Conservation (phyloP, 1,140 invertebrate genomes). For the Drosophila repleta region DNA sequence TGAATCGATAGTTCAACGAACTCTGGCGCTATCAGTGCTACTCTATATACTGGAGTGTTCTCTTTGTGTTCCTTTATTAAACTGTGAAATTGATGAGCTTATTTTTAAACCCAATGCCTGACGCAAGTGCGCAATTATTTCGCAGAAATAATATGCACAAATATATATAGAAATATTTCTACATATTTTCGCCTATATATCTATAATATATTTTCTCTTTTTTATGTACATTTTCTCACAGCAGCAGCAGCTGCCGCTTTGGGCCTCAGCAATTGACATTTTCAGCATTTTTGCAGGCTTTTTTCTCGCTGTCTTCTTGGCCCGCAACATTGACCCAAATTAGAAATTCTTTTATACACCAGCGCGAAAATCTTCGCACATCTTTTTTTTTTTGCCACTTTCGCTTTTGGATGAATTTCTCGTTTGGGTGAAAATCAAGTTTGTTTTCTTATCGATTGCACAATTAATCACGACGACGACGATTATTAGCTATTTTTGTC, state of each 20-base stretch:
- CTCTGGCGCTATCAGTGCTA: slow-evolving; percentile 34
- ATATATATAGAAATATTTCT: slow-evolving; percentile 26
- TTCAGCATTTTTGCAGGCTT: slow-evolving; percentile 36
- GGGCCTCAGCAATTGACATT: slow-evolving; percentile 50
- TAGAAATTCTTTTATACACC: slow-evolving; percentile 35
- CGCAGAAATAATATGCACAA: slow-evolving; percentile 32
- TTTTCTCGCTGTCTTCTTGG: not conserved
- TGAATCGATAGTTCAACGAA: slow-evolving; percentile 46
- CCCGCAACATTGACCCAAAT: slow-evolving; percentile 68
- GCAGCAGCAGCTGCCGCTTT: slow-evolving; percentile 43
- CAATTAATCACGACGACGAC: slow-evolving; percentile 67
- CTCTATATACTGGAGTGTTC: too few relatives aligned
- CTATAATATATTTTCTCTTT: slow-evolving; percentile 15
- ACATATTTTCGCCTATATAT: slow-evolving; percentile 13
- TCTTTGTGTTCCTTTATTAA: too few relatives aligned
- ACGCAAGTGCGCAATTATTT: slow-evolving; percentile 67
- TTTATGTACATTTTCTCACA: slow-evolving; percentile 25
- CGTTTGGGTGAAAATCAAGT: slow-evolving; percentile 48
- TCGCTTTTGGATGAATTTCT: slow-evolving; percentile 46
- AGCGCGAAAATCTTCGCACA: slow-evolving; percentile 36
- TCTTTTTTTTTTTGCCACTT: slow-evolving; percentile 43
- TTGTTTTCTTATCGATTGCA: slow-evolving; percentile 51
- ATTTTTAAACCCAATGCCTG: slow-evolving; percentile 58
- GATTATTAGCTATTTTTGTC: slow-evolving; percentile 47
- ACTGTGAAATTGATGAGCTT: slow-evolving; percentile 24